A percentile compares a stretch with the other conserved stretches of the same genome.
phyloP scores from a whole-genome alignment of 2,113 vertebrate species.

The Microtus richardsoni region DNA sequence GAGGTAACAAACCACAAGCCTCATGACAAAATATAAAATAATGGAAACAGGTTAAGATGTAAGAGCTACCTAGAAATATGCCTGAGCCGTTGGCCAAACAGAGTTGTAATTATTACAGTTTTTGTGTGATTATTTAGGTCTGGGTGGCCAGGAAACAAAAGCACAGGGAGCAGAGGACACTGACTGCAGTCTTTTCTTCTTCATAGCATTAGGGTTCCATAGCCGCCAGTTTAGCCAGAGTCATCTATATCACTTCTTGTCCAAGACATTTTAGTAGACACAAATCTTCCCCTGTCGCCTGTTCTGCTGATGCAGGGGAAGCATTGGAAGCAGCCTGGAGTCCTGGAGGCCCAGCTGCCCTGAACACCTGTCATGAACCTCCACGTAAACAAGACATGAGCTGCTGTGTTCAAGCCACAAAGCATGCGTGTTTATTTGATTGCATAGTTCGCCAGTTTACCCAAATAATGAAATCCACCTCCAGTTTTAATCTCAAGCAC shows the following conservation, averaged over 20 bases:
- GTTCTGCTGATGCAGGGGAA: not conserved
- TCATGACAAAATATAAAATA: too few relatives aligned
- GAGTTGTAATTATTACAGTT: too few relatives aligned
- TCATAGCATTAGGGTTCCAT: not conserved
- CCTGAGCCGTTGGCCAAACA: too few relatives aligned
- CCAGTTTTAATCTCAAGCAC: constrained; percentile 44
- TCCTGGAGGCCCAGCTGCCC: not conserved
- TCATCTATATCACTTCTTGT: not conserved
- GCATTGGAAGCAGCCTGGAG: not conserved
- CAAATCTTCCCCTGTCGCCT: not conserved
- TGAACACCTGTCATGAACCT: not conserved
- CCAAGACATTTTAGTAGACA: not conserved
- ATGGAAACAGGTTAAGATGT: too few relatives aligned
- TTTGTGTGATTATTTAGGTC: too few relatives aligned
- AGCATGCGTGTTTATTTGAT: not conserved
- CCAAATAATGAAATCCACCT: constrained; percentile 16
- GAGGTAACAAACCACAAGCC: too few relatives aligned
- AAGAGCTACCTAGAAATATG: too few relatives aligned
- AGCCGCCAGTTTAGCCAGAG: not conserved
- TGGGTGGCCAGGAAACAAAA: too few relatives aligned
- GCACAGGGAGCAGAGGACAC: not conserved
- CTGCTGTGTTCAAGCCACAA: not conserved
- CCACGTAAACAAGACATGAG: constrained; percentile 35
- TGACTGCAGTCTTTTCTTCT: not conserved
- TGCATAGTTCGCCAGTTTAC: not conserved